These are phyloP conservation scores for Nothocercus julius DNA, from an alignment of 2,113 vertebrate genomes.

Conservation along the genomic window DNA sequence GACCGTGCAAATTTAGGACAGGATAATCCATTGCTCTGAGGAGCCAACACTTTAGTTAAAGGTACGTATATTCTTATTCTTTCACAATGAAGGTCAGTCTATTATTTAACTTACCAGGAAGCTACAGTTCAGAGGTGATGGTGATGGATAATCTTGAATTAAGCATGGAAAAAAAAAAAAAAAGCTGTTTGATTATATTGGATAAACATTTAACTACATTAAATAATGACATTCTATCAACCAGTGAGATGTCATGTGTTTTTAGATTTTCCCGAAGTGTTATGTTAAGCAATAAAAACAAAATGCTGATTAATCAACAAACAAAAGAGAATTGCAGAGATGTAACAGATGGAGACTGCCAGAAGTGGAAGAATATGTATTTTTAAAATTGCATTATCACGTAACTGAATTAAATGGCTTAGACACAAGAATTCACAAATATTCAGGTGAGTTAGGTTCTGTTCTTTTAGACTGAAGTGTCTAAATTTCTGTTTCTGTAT, in stretches of 20 bases:
- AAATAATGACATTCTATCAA: background rate
- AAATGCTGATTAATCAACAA: background rate
- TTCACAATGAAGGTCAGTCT: background rate
- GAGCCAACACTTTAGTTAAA: background rate
- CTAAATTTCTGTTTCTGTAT: background rate
- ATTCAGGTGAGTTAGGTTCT: background rate
- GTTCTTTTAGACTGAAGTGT: background rate
- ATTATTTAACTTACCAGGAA: background rate
- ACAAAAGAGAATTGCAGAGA: background rate
- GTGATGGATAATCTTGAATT: background rate
- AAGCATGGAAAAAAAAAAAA: background rate
- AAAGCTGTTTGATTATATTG: background rate
- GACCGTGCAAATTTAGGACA: background rate
- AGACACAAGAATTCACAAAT: background rate
- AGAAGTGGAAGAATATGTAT: background rate
- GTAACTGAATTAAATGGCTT: background rate
- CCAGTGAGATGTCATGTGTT: background rate
- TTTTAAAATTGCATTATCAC: background rate
- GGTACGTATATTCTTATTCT: background rate
- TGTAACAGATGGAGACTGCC: background rate
- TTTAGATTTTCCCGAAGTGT: background rate
- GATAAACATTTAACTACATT: background rate
- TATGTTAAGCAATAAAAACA: background rate
- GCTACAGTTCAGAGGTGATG: background rate
- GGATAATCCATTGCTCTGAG: background rate